Conservation (phyloP, 2,113 vertebrate genomes). For the Chionomys nivalis region DNA sequence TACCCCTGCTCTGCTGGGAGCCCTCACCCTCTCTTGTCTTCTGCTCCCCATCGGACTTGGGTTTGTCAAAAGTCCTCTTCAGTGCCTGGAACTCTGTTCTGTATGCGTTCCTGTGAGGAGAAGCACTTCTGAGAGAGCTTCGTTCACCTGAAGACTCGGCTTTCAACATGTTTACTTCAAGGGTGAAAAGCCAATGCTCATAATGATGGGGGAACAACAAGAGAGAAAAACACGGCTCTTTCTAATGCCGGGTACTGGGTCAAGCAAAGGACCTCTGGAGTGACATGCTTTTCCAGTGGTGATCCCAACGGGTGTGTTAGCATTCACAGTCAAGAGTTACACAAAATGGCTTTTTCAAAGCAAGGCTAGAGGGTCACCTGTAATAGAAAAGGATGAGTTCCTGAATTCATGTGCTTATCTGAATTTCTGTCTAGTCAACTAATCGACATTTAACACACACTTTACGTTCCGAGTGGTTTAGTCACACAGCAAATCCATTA, state of each 20-base stretch:
- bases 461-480: slow-evolving; percentile 54
- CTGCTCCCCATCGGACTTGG: slow-evolving; percentile 91
- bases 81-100: slow-evolving; percentile 98
- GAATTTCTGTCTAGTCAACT: slow-evolving; percentile 22
- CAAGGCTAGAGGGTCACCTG: slow-evolving; percentile 81
- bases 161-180: slow-evolving; percentile 97
- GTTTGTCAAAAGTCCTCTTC: slow-evolving; percentile 98
- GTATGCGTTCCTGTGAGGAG: slow-evolving; percentile 98
- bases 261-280: slow-evolving; percentile 66
- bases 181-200: slow-evolving; percentile 85
- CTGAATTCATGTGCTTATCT: slow-evolving; percentile 65
- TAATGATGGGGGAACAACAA: slow-evolving; percentile 54
- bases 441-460: background rate
- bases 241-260: slow-evolving; percentile 54
- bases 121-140: slow-evolving; percentile 96
- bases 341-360: slow-evolving; percentile 73
- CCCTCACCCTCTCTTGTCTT: slow-evolving; percentile 91
- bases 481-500: slow-evolving; percentile 13
- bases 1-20: slow-evolving; percentile 92
- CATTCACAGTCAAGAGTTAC: slow-evolving; percentile 43
- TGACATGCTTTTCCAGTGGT: slow-evolving; percentile 56
- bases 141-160: slow-evolving; percentile 96
- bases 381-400: slow-evolving; percentile 82
- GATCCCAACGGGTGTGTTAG: slow-evolving; percentile 60
- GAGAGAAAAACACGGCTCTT: background rate